Conservation (phyloP, 1,140 invertebrate genomes). For the Drosophila trapezifrons region DNA sequence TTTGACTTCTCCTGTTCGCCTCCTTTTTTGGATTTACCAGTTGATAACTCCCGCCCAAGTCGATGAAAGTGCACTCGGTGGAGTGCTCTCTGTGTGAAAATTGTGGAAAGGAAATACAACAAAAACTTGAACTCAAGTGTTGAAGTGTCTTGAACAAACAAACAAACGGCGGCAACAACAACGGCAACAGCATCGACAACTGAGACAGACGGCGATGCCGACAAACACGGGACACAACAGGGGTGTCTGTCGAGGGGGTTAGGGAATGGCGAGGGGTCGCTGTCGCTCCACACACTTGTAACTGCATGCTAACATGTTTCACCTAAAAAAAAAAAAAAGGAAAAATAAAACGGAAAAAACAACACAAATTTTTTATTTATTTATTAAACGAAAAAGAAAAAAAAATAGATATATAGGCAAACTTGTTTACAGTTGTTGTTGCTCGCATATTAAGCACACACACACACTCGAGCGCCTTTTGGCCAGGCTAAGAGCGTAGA, state of each 20-base stretch:
- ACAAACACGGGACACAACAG: slow-evolving; percentile 44
- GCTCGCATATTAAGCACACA: slow-evolving; percentile 60
- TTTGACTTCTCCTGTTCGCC: neutral
- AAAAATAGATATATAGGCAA: slow-evolving; percentile 57
- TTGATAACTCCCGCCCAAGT: slow-evolving; percentile 39
- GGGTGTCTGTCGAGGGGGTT: slow-evolving; percentile 3
- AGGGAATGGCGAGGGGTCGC: slow-evolving; percentile 10
- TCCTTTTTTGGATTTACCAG: slow-evolving; percentile 1
- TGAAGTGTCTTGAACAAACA: slow-evolving; percentile 77
- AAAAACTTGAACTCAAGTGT: slow-evolving; percentile 68
- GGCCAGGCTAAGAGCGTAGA: slow-evolving; percentile 33
- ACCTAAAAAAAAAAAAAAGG: slow-evolving; percentile 38
- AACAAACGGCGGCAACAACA: slow-evolving; percentile 54
- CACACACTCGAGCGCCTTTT: slow-evolving; percentile 18
- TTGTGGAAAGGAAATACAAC: slow-evolving; percentile 68
- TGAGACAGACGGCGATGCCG: slow-evolving; percentile 51
- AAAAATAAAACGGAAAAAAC: slow-evolving; percentile 44
- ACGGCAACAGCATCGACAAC: slow-evolving; percentile 41
- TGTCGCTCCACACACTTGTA: slow-evolving; percentile 64
- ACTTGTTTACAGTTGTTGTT: slow-evolving; percentile 61
- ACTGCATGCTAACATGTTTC: slow-evolving; percentile 78
- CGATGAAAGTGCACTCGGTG: slow-evolving; percentile 46
- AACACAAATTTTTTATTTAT: slow-evolving; percentile 65
- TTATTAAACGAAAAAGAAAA: slow-evolving; percentile 68
- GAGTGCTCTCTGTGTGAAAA: slow-evolving; percentile 65